These are phyloP conservation scores for Rhopalosiphum nymphaeae DNA, from an alignment of 2,888 invertebrate species.

Conservation along the genomic window DNA sequence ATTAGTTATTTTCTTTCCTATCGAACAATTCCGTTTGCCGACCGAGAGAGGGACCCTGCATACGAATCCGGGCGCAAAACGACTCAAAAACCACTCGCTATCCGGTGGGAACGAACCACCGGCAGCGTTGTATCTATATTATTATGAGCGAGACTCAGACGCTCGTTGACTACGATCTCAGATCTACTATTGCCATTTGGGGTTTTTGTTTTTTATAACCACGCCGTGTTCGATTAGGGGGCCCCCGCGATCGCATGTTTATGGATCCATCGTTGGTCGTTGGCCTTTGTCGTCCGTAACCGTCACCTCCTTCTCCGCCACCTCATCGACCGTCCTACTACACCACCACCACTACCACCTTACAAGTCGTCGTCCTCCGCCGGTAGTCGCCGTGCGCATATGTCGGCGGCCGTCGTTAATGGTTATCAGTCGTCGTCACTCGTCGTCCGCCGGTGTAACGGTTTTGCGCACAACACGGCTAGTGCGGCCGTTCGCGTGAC, in stretches of 20 bases:
- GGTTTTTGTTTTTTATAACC: not conserved
- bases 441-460: conserved; percentile 48
- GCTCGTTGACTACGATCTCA: not conserved
- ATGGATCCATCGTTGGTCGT: conserved; percentile 40
- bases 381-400: conserved; percentile 20
- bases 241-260: conserved; percentile 32
- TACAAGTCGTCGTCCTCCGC: not conserved
- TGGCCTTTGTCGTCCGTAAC: conserved; percentile 13
- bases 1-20: not conserved
- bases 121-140: not conserved
- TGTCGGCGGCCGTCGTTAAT: conserved; percentile 4
- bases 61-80: not conserved
- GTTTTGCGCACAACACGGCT: conserved; percentile 41
- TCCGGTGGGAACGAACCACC: conserved; percentile 6
- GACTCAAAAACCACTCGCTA: conserved; percentile 28
- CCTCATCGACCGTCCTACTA: not conserved
- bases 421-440: conserved; percentile 48
- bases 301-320: not conserved
- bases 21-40: not conserved
- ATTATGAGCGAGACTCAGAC: not conserved
- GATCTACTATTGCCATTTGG: not conserved
- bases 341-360: not conserved
- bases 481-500: conserved; percentile 4
- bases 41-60: not conserved
- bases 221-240: not conserved